phyloP scores from a whole-genome alignment of 2,113 vertebrate species.

The Pantherophis guttatus region DNA sequence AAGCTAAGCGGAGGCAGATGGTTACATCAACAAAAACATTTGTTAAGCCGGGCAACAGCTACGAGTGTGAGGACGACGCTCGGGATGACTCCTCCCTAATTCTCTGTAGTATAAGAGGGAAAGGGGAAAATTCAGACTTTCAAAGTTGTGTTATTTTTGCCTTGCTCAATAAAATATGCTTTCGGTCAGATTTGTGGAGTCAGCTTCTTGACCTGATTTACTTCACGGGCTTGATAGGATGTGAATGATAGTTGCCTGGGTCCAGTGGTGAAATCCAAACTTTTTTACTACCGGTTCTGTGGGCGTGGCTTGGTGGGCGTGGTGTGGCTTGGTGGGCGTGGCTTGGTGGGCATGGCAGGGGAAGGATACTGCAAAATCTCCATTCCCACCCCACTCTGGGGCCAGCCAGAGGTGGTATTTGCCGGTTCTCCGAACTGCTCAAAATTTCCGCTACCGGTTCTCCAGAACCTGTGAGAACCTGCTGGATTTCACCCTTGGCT shows the following conservation, averaged over 20 bases:
- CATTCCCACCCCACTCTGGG: too few species aligned
- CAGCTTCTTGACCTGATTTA: not conserved
- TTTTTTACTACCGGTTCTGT: too few species aligned
- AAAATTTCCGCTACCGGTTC: too few species aligned
- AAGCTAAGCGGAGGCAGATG: not conserved
- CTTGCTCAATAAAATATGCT: not conserved
- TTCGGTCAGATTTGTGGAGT: not conserved
- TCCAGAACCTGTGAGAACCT: too few species aligned
- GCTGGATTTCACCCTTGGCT: too few species aligned
- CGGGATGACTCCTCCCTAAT: not conserved
- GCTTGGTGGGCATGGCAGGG: too few species aligned
- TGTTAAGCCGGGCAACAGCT: not conserved
- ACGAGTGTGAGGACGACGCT: not conserved
- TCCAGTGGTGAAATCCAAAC: too few species aligned
- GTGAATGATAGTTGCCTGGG: not conserved
- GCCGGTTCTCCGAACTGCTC: too few species aligned
- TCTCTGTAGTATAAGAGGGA: not conserved
- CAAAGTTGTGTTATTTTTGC: not conserved
- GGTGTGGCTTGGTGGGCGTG: too few species aligned
- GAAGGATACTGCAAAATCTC: too few species aligned
- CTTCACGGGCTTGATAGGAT: not conserved
- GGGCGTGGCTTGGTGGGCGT: too few species aligned
- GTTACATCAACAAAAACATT: not conserved
- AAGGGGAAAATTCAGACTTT: not conserved
- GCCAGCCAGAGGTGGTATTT: too few species aligned